These are phyloP conservation scores for Rhopalosiphum maidis DNA, from an alignment of 1,140 invertebrate genomes.

Conservation along the genomic window DNA sequence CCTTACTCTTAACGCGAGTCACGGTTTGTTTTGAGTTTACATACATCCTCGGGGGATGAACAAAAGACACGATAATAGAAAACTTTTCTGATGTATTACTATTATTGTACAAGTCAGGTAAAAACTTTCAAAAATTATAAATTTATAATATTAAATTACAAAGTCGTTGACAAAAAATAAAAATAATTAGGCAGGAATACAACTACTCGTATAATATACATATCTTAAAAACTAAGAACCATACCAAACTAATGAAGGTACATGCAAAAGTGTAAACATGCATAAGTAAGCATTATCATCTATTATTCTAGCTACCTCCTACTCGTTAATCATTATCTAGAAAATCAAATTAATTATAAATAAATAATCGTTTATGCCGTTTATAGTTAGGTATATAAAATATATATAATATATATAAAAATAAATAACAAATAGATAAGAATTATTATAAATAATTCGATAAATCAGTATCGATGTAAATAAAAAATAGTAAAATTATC, in stretches of 20 bases:
- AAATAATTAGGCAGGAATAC: background rate
- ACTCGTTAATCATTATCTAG: background rate
- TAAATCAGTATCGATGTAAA: no score
- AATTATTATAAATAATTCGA: no score
- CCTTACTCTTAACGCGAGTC: background rate
- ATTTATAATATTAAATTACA: background rate
- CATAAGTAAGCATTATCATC: background rate
- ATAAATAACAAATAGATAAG: no score
- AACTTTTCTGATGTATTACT: slow-evolving; percentile 43
- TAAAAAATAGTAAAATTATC: no score
- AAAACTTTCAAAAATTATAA: slow-evolving; percentile 28
- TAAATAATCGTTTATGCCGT: no score
- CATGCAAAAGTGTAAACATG: background rate
- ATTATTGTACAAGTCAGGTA: slow-evolving; percentile 15
- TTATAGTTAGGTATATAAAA: no score
- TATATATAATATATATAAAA: no score
- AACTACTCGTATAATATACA: no score
- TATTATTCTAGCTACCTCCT: background rate
- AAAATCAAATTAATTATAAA: background rate
- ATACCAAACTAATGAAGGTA: background rate
- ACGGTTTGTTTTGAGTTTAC: slow-evolving; percentile 24
- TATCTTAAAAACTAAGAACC: background rate
- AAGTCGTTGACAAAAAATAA: background rate
- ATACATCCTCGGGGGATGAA: slow-evolving; percentile 5
- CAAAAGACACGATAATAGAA: slow-evolving; percentile 33